Conservation (phyloP, 2,113 vertebrate genomes). For the Triplophysa rosa region DNA sequence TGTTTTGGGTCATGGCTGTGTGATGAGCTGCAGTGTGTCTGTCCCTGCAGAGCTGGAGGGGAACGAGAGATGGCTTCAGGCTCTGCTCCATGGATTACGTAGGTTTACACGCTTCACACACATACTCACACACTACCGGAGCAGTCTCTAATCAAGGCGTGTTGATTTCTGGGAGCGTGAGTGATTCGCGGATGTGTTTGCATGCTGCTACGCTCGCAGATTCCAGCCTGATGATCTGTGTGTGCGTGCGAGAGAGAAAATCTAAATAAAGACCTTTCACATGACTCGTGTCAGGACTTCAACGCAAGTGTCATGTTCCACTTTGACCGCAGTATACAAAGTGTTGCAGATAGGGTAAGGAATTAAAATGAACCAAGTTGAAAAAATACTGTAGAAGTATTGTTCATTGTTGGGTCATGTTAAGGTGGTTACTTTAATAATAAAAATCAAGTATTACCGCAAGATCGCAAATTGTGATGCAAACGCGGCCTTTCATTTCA, state of each 20-base stretch:
- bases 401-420: no score
- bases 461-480: no score
- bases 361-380: no score
- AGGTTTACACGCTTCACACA: constrained; percentile 59
- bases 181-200: constrained; percentile 32
- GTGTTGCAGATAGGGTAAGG: no score
- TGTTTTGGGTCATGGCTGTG: constrained; percentile 51
- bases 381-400: no score
- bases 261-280: constrained; percentile 11
- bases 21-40: constrained; percentile 70
- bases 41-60: constrained; percentile 69
- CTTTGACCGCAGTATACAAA: no score
- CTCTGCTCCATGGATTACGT: constrained; percentile 71
- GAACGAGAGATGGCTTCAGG: constrained; percentile 70
- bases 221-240: constrained; percentile 37
- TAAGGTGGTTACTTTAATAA: no score
- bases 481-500: no score
- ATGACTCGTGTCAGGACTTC: no score
- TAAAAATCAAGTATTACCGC: no score
- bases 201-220: constrained; percentile 36
- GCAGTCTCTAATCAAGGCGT: constrained; percentile 35
- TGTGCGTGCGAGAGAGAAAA: background rate
- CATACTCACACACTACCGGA: constrained; percentile 36
- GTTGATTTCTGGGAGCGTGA: constrained; percentile 19
- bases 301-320: no score